Evolutionary conservation across 2,888 invertebrate species (phyloP), one percentile per base, ranked within the genome.

Genomic region (Drosophila kanekoi): DNA sequence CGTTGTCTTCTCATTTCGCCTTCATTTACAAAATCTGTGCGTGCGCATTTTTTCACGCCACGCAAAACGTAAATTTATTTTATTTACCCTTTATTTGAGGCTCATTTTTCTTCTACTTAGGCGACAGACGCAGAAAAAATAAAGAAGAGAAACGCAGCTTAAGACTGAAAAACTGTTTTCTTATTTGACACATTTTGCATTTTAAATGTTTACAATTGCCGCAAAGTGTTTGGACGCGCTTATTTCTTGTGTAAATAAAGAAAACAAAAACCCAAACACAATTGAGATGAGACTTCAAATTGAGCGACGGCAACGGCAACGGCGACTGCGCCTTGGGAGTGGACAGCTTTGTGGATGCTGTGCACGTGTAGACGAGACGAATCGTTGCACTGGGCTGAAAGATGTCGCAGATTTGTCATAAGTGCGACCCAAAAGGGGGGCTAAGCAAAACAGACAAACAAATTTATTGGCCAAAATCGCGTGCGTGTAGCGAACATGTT

Each of bases 11-110:
- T 67, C 59, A 62, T 48, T 61, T 58, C 43, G 77, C 45, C 70
- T 87, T 89, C 89, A 87, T 85, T 83, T 79, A 84, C 89, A 84
- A 84, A 89, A 89, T 89, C 86, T 72, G 86, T 81, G 88, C 83
- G 83, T 89, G 83, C 79, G 82, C 72, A 74, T 80, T 85, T 80
- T 87, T 87, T 73, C 87, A 73, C 73, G 87, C 81, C 81, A 88
- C 77, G 89, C 88, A 89, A 89, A 87, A 82, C 62, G 65, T 79
- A 86, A 82, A 86, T 89, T 68, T 69, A 72, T 88, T 87, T 79
- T 66, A 82, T 87, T 89, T 83, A 71, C 67, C 57, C 60, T 72
- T 88, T 69, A 85, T 81, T 85, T 70, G 78, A 69, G 57, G 62
- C 89, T 85, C 89, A 87, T 83, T 89, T 89, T 87, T 89, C 88